A percentile compares a stretch with the other conserved stretches of the same genome.
These are phyloP conservation scores for Calephelis virginiensis DNA, from an alignment of 1,140 invertebrate species.

Conservation along the genomic window DNA sequence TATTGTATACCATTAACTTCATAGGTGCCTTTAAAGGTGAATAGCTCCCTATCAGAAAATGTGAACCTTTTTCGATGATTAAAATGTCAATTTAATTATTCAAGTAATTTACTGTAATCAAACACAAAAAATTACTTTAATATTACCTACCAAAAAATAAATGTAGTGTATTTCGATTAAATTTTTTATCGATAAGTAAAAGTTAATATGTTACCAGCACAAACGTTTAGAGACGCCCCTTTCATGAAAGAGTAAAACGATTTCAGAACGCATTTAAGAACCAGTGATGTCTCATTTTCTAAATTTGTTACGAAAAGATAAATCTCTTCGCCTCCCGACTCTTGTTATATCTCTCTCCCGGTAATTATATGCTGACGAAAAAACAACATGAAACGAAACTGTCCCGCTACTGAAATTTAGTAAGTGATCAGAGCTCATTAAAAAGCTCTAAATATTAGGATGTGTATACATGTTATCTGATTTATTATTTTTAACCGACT, in stretches of 20 bases:
- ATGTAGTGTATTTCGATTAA: too few relatives aligned
- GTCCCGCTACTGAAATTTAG: conserved; percentile 55
- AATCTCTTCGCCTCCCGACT: conserved; percentile 64
- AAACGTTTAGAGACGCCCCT: neutral
- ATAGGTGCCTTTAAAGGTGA: too few relatives aligned
- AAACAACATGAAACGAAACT: conserved; percentile 66
- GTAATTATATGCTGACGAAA: conserved; percentile 67
- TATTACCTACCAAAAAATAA: too few relatives aligned
- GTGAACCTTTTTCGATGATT: too few relatives aligned
- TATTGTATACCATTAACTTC: too few relatives aligned
- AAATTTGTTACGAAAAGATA: conserved; percentile 76
- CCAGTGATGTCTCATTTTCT: conserved; percentile 72
- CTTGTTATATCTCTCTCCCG: conserved; percentile 69
- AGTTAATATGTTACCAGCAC: neutral
- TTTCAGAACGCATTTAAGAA: conserved; percentile 19
- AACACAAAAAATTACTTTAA: too few relatives aligned
- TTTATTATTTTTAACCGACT: neutral
- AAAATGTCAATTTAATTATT: too few relatives aligned
- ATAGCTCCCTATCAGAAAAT: too few relatives aligned
- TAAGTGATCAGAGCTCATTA: conserved; percentile 70
- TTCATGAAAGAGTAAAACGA: conserved; percentile 37
- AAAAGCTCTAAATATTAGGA: conserved; percentile 69
- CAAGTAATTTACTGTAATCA: too few relatives aligned
- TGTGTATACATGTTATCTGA: neutral
- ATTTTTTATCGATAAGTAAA: neutral